Evolutionary conservation across 1,140 invertebrate species (phyloP).

Genomic region (Platorchestia sp.): DNA sequence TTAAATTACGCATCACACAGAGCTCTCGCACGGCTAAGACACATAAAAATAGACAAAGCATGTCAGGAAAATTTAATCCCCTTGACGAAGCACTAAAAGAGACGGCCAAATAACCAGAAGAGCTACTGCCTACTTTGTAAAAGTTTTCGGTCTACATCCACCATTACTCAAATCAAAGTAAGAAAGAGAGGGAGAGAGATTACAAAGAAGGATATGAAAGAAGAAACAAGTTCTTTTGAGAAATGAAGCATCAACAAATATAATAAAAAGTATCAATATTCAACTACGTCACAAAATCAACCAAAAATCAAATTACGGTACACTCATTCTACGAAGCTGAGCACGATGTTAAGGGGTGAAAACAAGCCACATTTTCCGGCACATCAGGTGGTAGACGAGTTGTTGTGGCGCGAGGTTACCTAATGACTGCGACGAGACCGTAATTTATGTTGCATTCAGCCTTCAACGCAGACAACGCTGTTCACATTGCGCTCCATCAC

Average conservation of each 20-base stretch:
- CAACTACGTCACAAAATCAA: background rate
- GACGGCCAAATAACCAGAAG: background rate
- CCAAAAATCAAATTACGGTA: too few species aligned
- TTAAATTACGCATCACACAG: background rate
- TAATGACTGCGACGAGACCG: background rate
- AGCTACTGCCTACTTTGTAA: background rate
- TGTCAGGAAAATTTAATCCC: background rate
- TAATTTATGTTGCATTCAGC: background rate
- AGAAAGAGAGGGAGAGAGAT: background rate
- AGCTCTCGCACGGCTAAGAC: background rate
- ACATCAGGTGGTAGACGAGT: too few species aligned
- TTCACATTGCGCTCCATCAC: background rate
- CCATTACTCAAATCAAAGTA: background rate
- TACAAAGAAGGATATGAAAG: background rate
- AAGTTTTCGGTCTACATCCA: background rate
- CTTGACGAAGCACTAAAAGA: too few species aligned
- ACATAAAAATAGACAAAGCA: background rate
- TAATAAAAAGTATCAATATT: background rate
- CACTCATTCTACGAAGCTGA: background rate
- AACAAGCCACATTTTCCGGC: too few species aligned
- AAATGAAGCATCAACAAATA: background rate
- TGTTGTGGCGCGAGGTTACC: background rate
- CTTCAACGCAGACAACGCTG: background rate
- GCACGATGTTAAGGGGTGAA: background rate
- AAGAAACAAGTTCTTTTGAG: background rate